These are phyloP conservation scores for Eupithecia exiguata DNA, from an alignment of 2,888 invertebrate genomes.

Conservation along the genomic window DNA sequence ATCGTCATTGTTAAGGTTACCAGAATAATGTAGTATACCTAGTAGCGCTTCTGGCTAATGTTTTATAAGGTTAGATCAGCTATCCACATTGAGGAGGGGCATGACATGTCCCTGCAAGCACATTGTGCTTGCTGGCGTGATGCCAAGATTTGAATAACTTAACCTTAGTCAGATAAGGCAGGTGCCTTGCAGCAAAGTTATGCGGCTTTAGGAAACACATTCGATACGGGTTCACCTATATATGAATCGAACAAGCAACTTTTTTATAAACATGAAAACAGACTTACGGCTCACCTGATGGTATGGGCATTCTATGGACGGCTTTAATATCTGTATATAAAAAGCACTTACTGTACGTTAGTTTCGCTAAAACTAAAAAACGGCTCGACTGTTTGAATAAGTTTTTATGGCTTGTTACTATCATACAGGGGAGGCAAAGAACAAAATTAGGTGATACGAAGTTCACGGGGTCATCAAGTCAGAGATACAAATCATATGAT, in stretches of 20 bases:
- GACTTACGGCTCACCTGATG: neutral
- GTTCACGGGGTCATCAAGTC: too few species aligned
- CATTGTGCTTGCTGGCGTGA: slow-evolving; percentile 24
- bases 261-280: neutral
- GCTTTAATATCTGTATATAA: neutral
- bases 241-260: neutral
- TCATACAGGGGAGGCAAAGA: too few species aligned
- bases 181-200: slow-evolving; percentile 5
- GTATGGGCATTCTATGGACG: neutral
- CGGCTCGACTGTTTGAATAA: too few species aligned
- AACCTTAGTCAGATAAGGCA: slow-evolving; percentile 18
- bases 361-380: neutral
- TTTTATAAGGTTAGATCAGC: slow-evolving; percentile 32
- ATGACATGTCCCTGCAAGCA: too few species aligned
- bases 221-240: neutral
- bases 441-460: too few species aligned
- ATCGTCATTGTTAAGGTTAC: too few species aligned
- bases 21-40: too few species aligned
- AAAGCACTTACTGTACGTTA: neutral
- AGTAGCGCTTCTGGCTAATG: slow-evolving; percentile 33
- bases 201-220: neutral
- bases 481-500: too few species aligned
- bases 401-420: too few species aligned
- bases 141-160: slow-evolving; percentile 25
- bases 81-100: slow-evolving; percentile 22